Base-by-base conservation (phyloP, 2,113 vertebrate species). In the Cinclus cinclus region DNA sequence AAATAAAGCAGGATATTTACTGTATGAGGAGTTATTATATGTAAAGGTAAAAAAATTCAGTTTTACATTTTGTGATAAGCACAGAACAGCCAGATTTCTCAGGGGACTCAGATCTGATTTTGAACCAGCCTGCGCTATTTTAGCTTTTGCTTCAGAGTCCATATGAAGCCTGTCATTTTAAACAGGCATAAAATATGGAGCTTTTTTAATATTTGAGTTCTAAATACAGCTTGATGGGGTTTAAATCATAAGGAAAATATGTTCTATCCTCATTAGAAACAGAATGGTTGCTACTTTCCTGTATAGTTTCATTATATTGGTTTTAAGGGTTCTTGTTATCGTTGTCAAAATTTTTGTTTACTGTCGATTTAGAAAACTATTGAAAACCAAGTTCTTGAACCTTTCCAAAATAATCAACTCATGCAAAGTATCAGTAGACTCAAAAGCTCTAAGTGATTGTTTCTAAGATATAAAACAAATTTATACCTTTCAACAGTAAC, bases 121-220 rank as follows among this genome's bases (percentile, higher is more conserved):
- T 83, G 63, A 76, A 71, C 81, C 49, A 85, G 73, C 35, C 58
- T 62, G 28, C 0, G 2, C 47, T 92, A 63, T 75, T 87, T 86
- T 64, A 83, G 79, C 80, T 52, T 95, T 84, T 93, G 59, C 80
- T 41, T 92, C 70, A 70, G 71, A 93, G 91, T 53, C 81, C n/a
- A 28, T 64, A 41, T 49, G 69, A 96, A 85, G 31, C 15, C 67
- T 81, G 59, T 93, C n/a, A 80, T 84, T 94, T 87, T 69, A 79
- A 92, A 94, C 88, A 6, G 4, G 53, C 68, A 58, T 41, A 35
- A 89, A 86, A 69, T 47, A 70, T 18, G 44, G 37, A 85, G 35
- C 6, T 28, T 78, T 89, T 87, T 90, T 92, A 82, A 87, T 58
- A 49, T 56, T 87, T 77, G 59, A 37, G 15, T 79, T 86, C 77